phyloP scores from a whole-genome alignment of 2,113 vertebrate species.

The Fulmarus glacialis region DNA sequence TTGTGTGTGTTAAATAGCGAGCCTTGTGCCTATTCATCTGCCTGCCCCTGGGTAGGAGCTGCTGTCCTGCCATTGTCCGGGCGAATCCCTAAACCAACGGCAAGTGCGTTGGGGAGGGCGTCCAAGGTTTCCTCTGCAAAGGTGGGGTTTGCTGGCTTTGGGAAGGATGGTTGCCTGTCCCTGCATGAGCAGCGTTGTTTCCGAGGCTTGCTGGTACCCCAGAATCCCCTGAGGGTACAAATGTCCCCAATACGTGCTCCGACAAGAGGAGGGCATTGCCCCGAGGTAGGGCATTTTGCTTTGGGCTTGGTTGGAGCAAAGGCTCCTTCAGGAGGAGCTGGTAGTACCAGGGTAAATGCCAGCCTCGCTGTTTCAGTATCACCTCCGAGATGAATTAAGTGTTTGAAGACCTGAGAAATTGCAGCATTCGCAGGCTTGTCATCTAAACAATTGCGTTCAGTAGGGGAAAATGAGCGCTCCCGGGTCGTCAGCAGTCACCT shows the following conservation, averaged over 20 bases:
- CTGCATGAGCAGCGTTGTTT: rapidly evolving
- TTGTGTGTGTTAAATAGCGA: not conserved
- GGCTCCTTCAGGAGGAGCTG: not conserved
- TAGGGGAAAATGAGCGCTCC: not conserved
- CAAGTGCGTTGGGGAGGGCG: rapidly evolving
- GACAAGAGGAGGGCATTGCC: not conserved
- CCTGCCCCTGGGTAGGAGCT: not conserved
- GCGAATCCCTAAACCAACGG: not conserved
- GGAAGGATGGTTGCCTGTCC: not conserved
- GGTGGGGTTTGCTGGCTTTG: not conserved
- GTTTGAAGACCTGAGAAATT: constrained; percentile 1
- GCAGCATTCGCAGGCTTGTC: not conserved
- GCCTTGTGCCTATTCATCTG: not conserved
- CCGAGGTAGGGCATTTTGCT: not conserved
- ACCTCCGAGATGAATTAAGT: not conserved
- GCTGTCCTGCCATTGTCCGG: not conserved
- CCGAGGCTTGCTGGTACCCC: not conserved
- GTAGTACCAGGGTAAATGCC: not conserved
- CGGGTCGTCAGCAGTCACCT: not conserved
- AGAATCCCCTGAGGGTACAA: not conserved
- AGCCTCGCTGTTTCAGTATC: not conserved
- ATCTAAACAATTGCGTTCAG: not conserved
- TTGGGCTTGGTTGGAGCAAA: not conserved
- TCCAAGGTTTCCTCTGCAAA: not conserved
- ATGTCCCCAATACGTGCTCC: not conserved